Conservation (phyloP, 2,797 vertebrate genomes). For the Brotula barbata region DNA sequence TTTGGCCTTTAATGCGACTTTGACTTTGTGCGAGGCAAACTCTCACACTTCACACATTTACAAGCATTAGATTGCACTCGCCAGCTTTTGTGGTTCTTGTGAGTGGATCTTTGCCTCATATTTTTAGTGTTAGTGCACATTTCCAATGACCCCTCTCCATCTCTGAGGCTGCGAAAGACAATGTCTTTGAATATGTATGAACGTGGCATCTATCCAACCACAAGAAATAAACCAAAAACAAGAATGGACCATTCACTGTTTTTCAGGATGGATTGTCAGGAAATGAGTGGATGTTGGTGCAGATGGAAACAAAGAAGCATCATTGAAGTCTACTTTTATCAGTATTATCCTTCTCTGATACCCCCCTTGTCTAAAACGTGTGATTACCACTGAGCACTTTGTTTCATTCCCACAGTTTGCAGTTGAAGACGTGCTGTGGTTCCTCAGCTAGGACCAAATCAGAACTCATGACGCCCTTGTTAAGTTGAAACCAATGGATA, state of each 20-base stretch:
- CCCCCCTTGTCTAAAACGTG: slow-evolving; percentile 9
- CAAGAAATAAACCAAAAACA: too few species aligned
- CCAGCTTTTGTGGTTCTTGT: background rate
- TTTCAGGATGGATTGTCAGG: background rate
- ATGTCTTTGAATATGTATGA: background rate
- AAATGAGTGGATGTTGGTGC: background rate
- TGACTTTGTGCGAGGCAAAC: background rate
- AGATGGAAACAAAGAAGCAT: background rate
- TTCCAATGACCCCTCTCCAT: background rate
- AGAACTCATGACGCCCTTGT: slow-evolving; percentile 2
- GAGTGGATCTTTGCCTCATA: background rate
- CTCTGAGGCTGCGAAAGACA: slow-evolving; percentile 6
- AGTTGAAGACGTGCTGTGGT: slow-evolving; percentile 1
- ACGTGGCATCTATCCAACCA: background rate
- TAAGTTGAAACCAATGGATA: slow-evolving; percentile 3
- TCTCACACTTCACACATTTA: background rate
- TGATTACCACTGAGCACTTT: slow-evolving; percentile 33
- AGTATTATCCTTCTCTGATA: slow-evolving; percentile 29
- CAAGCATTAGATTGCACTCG: background rate
- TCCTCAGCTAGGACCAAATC: background rate
- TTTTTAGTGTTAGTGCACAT: background rate
- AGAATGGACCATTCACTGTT: background rate
- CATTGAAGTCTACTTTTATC: slow-evolving; percentile 20
- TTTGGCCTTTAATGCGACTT: background rate
- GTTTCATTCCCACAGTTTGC: slow-evolving; percentile 25